Evolutionary conservation across 2,888 invertebrate genomes (phyloP), one percentile per base, ranked within the genome.

Genomic region (Amaurobius ferox): DNA sequence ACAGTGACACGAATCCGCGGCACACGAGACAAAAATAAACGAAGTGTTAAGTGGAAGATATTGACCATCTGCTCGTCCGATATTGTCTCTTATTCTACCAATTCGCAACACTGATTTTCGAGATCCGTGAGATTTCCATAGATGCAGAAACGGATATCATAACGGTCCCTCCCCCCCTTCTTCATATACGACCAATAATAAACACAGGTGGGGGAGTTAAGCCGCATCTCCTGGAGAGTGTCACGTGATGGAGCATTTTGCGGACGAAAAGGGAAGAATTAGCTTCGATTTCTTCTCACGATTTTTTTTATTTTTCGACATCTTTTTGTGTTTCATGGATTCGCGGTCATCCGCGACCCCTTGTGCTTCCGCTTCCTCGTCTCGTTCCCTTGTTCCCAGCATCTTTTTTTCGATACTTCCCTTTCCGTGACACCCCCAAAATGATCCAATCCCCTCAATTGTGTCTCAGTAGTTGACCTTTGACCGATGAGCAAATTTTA

Each of bases 171-270:
- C 16, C 44, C 44, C 44, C 44, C 19, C 40, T 7, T 35, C 29
- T 11, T 29, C 28, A 9, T 16, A 44, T 48, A 39, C 19, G 30
- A 55, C 55, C 23, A 23, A 55, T 55, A 55, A 23, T 55, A 55
- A 55, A 23, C 23, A 73, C 85, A 85, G 85, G 85, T 85, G 85
- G 66, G 73, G 78, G 78, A 72, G 85, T 73, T 61, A 85, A 72
- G 9, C 85, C 85, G 78, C 72, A 85, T 85, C 78, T 85, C 85
- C 85, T 40, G 23, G n/a, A n/a, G 30, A 39, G 0, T 48, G 48
- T 78, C 72, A 79, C 78, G 78, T 78, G 73, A 73, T 16, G 55
- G 44, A 55, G 16, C 32, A 61, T 85, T 85, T 71, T 85, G 32
- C 30, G 76, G 3, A 67, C 29, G 55, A 62, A 80, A 77, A 72